Evolutionary conservation across 2,113 vertebrate species (phyloP).

Genomic region (Nanorana parkeri): DNA sequence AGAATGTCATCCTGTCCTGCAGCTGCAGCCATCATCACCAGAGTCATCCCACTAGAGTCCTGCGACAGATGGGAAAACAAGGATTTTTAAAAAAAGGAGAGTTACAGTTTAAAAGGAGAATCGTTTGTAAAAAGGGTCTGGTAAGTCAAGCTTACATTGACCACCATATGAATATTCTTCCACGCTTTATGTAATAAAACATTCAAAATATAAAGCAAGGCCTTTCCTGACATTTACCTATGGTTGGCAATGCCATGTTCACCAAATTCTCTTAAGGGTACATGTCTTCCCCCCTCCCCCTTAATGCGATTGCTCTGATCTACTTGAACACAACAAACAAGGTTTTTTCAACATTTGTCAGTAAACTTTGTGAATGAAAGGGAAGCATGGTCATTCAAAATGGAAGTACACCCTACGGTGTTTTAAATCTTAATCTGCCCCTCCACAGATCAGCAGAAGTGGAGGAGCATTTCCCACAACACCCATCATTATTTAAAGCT

Average conservation of each 20-base stretch:
- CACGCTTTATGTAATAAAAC: background rate
- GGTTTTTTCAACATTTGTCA: no score
- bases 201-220: background rate
- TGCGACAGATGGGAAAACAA: constrained; percentile 55
- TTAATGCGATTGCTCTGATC: no score
- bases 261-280: no score
- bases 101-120: no score
- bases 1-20: constrained; percentile 95
- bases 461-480: background rate
- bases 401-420: background rate
- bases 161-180: background rate
- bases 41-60: constrained; percentile 94
- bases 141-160: background rate
- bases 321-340: no score
- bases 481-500: no score
- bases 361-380: no score
- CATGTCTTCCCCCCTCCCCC: no score
- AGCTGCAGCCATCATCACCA: constrained; percentile 93
- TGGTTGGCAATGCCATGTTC: no score
- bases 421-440: background rate
- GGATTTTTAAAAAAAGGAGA: background rate
- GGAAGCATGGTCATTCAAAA: no score
- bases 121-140: background rate
- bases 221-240: no score
- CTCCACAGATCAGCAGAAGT: background rate